Conservation (phyloP, 2,797 vertebrate species). For the Argya squamiceps region DNA sequence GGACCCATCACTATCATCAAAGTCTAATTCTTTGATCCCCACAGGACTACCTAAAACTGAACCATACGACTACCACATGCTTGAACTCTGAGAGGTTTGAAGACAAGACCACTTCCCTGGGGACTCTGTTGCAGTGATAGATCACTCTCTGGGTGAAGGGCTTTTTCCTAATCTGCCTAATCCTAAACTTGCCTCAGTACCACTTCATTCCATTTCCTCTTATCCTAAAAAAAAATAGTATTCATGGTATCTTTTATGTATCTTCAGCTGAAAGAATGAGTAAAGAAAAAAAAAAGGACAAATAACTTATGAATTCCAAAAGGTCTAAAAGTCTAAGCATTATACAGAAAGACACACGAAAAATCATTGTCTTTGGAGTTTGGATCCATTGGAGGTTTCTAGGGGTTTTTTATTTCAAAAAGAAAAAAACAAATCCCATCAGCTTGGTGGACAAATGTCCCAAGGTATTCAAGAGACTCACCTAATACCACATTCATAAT, state of each 20-base stretch:
- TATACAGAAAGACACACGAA: background rate
- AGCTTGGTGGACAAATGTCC: background rate
- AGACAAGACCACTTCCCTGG: background rate
- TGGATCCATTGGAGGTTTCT: background rate
- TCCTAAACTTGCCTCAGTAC: accelerated
- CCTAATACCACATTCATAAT: accelerated
- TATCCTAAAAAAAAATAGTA: background rate
- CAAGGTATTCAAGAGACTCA: background rate
- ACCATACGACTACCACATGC: background rate
- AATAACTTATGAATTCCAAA: background rate
- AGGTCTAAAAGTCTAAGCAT: background rate
- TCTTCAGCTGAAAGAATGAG: background rate
- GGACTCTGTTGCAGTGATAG: accelerated
- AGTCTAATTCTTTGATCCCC: background rate
- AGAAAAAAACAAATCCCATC: background rate
- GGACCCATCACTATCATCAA: accelerated
- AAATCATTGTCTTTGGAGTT: background rate
- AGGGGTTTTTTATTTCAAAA: accelerated
- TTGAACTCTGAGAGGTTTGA: background rate
- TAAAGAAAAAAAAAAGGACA: background rate
- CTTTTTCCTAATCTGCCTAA: background rate
- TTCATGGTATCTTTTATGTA: background rate
- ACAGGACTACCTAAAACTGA: background rate
- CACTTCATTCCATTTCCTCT: background rate
- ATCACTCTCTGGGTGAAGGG: background rate